Evolutionary conservation across 2,113 vertebrate genomes (phyloP), one percentile per base, ranked within the genome.

Genomic region (Nothobranchius kuhntae): DNA sequence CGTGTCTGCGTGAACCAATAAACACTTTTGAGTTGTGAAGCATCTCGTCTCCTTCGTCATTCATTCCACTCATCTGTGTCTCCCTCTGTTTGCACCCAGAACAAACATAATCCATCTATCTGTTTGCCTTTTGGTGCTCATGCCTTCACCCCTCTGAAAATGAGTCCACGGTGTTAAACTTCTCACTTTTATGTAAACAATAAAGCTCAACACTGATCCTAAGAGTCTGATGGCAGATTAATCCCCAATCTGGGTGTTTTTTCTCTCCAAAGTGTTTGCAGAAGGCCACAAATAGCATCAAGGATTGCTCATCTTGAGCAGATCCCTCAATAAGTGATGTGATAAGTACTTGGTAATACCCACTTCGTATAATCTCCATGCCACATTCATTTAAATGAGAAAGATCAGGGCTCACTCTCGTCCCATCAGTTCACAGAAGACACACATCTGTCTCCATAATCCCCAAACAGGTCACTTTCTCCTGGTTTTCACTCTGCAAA

Each of bases 381-480:
- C 82, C 69, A 65, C 61, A 82, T 86, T 83, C 75, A 84, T 90
- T 73, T 87, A 80, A 83, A 74, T 68, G 68, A 53, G 67, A 78
- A 77, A 86, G 78, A 86, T 89, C 78, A 86, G 77, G 9, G 26
- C 57, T 61, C 57, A 40, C 62, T 52, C 57, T 78, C 81, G 80
- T 75, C 78, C 81, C 58, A 66, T 85, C 65, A 60, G 45, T 55
- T 66, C 55, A 71, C 65, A 69, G 66, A 63, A 73, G 83, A 64
- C 68, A 77, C 71, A 68, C 36, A 78, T 90, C 56, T 71, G 80
- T 83, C 81, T 81, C 65, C 63, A 53, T 91, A 91, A 93, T 92
- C 89, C 86, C 65, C 63, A 13, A 0, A 21, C 64, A 71, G 61
- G 69, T 82, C 79, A 44, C 73, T 78, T 55, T 64, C 51, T 6